phyloP scores from a whole-genome alignment of 2,797 vertebrate species.

The Pseudomugil gertrudae region DNA sequence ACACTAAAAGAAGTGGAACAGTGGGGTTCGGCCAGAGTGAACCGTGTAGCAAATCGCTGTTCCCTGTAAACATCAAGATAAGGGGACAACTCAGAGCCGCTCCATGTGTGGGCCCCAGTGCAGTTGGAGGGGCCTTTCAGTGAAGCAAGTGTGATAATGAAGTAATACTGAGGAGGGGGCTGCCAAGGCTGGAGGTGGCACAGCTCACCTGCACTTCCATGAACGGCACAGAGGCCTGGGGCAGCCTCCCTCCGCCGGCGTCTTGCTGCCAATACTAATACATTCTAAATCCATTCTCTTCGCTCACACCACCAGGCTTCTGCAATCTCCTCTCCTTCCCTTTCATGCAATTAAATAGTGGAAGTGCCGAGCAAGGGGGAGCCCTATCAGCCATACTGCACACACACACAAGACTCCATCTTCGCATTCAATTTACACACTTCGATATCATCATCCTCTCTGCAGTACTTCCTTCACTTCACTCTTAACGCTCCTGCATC shows the following conservation, averaged over 20 bases:
- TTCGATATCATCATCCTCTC: conserved; percentile 82
- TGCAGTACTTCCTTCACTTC: conserved; percentile 74
- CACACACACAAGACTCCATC: conserved; percentile 77
- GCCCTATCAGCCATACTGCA: conserved; percentile 81
- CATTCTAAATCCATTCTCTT: conserved; percentile 86
- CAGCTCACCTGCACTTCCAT: conserved; percentile 80
- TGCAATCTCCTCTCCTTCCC: conserved; percentile 83
- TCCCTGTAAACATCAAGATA: conserved; percentile 87
- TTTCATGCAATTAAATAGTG: conserved; percentile 87
- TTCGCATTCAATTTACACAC: conserved; percentile 83
- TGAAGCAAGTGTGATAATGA: conserved; percentile 75
- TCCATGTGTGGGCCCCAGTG: conserved; percentile 77
- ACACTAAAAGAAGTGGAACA: conserved; percentile 78
- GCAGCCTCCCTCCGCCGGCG: conserved; percentile 77
- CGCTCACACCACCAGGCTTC: conserved; percentile 76
- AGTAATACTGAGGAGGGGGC: conserved; percentile 72
- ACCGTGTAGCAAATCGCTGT: conserved; percentile 81
- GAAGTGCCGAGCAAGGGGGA: conserved; percentile 80
- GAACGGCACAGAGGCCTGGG: conserved; percentile 74
- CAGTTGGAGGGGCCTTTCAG: conserved; percentile 73
- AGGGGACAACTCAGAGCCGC: conserved; percentile 69
- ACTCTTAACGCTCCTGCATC: conserved; percentile 69
- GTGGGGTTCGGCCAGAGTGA: conserved; percentile 72
- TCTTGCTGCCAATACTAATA: conserved; percentile 85
- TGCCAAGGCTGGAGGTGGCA: conserved; percentile 79